Conservation (phyloP, 2,888 invertebrate genomes). For the Dermolepida albohirtum region DNA sequence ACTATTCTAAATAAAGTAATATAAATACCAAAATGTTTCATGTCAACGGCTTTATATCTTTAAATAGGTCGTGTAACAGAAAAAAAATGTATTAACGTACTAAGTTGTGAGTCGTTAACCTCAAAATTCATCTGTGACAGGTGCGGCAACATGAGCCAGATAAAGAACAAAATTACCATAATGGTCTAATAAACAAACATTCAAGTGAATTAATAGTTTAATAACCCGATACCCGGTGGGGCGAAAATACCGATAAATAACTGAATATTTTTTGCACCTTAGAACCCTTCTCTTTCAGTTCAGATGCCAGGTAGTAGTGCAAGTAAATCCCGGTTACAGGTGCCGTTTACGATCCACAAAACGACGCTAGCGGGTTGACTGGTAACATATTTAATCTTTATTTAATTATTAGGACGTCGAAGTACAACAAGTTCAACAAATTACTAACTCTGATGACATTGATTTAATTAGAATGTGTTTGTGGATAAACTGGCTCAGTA, state of each 20-base stretch:
- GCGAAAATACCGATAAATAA: conserved; percentile 34
- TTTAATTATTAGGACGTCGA: conserved; percentile 41
- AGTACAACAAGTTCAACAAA: conserved; percentile 1
- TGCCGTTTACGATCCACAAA: conserved; percentile 43
- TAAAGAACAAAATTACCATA: conserved; percentile 35
- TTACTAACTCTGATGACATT: not conserved
- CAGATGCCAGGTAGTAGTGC: conserved; percentile 15
- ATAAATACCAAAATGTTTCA: too few species aligned
- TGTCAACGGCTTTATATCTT: too few species aligned
- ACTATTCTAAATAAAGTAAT: too few species aligned
- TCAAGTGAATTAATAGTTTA: conserved; percentile 43
- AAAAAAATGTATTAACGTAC: not conserved
- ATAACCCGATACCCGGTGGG: conserved; percentile 35
- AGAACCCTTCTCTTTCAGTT: not conserved
- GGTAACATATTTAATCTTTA: conserved; percentile 46
- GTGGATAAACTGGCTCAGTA: not conserved
- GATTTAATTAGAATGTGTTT: not conserved
- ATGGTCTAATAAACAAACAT: conserved; percentile 39
- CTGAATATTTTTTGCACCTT: conserved; percentile 35
- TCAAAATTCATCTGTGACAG: conserved; percentile 35
- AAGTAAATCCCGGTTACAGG: conserved; percentile 45
- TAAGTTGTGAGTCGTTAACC: conserved; percentile 14
- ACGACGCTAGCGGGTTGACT: conserved; percentile 42
- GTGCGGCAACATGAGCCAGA: conserved; percentile 27
- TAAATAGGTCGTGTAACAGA: too few species aligned